Evolutionary conservation across 2,113 vertebrate genomes (phyloP).

Genomic region (Halichoeres trimaculatus): DNA sequence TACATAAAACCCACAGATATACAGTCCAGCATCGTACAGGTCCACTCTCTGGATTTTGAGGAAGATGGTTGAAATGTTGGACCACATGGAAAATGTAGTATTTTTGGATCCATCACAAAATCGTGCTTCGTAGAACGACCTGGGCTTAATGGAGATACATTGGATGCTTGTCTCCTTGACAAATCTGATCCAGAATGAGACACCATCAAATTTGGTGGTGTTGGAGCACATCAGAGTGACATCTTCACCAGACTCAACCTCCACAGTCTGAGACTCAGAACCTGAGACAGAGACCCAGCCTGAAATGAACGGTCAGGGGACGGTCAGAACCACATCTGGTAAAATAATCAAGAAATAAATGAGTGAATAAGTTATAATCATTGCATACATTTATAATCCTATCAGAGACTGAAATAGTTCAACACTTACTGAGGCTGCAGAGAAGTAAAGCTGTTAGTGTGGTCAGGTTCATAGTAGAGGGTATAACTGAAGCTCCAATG

Average conservation of each 20-base stretch:
- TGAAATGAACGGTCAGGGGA: conserved; percentile 1
- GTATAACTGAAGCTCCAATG: neutral
- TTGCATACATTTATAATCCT: neutral
- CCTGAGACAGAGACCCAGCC: conserved; percentile 14
- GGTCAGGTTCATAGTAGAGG: neutral
- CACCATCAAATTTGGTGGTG: fast-evolving
- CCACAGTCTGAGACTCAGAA: conserved; percentile 8
- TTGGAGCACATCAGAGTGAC: conserved; percentile 24
- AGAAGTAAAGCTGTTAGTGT: neutral
- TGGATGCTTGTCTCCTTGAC: neutral
- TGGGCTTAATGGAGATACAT: neutral
- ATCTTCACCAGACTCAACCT: conserved; percentile 3
- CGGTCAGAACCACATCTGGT: neutral
- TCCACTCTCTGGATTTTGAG: conserved; percentile 9
- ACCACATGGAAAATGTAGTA: conserved; percentile 43
- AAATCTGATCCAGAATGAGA: neutral
- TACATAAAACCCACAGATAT: conserved; percentile 34
- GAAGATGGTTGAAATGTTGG: neutral
- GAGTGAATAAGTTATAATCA: neutral
- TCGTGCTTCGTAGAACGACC: fast-evolving
- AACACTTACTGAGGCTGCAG: conserved; percentile 9
- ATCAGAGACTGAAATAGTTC: no score
- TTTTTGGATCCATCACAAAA: conserved; percentile 13
- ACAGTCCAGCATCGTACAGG: neutral
- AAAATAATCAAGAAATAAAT: no score